Conservation (phyloP, 2,888 invertebrate species). For the Pachymerium ferrugineum region DNA sequence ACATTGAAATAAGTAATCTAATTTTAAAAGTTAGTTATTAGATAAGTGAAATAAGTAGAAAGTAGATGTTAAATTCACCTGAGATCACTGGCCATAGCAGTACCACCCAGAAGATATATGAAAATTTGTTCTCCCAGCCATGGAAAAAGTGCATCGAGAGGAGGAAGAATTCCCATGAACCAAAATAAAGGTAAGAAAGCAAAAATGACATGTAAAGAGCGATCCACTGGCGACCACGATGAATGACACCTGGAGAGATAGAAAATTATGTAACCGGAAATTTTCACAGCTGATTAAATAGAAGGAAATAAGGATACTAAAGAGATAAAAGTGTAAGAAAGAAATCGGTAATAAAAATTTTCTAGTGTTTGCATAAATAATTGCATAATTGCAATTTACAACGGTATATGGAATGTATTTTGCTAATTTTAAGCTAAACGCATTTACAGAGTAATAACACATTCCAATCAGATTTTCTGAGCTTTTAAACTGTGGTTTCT, state of each 20-base stretch:
- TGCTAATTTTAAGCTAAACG: no score
- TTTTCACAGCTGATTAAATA: no score
- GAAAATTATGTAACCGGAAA: background rate
- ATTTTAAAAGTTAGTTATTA: background rate
- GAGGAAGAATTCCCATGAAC: constrained; percentile 34
- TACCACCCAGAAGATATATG: constrained; percentile 33
- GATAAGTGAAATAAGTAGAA: background rate
- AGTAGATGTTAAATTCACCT: constrained; percentile 7
- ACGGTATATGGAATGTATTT: no score
- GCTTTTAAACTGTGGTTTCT: no score
- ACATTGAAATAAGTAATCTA: background rate
- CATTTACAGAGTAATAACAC: no score
- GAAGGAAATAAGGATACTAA: no score
- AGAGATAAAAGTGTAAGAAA: no score
- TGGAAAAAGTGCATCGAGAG: constrained; percentile 33
- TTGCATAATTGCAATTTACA: no score
- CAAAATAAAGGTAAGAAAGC: constrained; percentile 34
- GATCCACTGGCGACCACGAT: background rate
- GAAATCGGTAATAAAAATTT: no score
- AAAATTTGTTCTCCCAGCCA: constrained; percentile 34
- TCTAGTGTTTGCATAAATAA: no score
- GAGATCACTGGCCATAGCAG: background rate
- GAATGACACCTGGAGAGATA: background rate
- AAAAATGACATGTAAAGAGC: constrained; percentile 30
- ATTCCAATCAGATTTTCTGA: no score